Base-by-base conservation (phyloP, 2,888 invertebrate species). In the Diarsia dahlii region DNA sequence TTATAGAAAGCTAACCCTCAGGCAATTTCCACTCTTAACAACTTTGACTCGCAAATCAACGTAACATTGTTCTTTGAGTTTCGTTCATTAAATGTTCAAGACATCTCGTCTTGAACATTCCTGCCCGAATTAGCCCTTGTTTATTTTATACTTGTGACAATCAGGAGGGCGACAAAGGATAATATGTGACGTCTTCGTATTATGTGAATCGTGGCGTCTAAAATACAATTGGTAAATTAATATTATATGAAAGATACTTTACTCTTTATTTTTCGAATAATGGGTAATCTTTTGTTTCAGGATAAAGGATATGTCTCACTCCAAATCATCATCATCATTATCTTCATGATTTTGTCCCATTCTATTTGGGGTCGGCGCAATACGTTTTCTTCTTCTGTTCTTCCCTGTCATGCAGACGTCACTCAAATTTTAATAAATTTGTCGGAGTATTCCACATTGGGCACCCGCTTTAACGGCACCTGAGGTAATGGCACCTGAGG, bases 131-230 rank as follows among this genome's bases (percentile, higher is more conserved):
- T 93, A 94, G 90, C 90, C 84, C 88, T 90, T 93, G 92, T 94
- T 95, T 94, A 92, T 94, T 94, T 94, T 94, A 93, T 94, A 92
- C 92, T 92, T 86, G 92, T 88, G 91, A 94, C 92, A 93, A 93
- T 93, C 93, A 92, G 87, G 84, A 87, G 89, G 84, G 87, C 81
- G 88, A 91, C 91, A 92, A 92, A 93, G 92, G 91, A 92, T 63
- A 63, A 92, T 92, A 90, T 90, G 88, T 86, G 90, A 89, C 87
- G 90, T 92, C 91, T 90, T 94, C 90, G 91, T 65, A 58, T 71
- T 50, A 50, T 45, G 52, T 48, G 20, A 65, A 67, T 66, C 50
- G 56, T 71, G 54, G 50, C 45, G 58, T 58, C 62, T 58, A 23
- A 48, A 58, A 64, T 91, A 91, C 23, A 52, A 84, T 71, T 74